These are phyloP conservation scores for Tachuris rubrigastra DNA, from an alignment of 2,113 vertebrate species.

Conservation along the genomic window DNA sequence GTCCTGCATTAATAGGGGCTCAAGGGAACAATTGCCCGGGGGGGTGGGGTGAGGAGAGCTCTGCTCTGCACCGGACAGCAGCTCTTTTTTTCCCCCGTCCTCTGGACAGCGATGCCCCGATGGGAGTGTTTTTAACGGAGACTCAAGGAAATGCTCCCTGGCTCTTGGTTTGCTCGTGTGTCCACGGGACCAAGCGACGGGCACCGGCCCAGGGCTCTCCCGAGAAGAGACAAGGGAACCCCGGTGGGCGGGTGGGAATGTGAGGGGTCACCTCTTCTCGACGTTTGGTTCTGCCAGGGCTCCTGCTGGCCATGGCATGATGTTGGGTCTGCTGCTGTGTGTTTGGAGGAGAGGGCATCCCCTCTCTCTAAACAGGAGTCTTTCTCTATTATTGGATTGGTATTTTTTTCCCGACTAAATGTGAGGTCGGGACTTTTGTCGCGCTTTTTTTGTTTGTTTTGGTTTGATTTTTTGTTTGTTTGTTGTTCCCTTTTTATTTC, in stretches of 20 bases:
- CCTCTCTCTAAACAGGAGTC: background rate
- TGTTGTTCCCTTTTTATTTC: background rate
- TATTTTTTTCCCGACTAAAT: background rate
- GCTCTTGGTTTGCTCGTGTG: background rate
- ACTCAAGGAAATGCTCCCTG: background rate
- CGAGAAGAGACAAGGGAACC: background rate
- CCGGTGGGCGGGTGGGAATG: background rate
- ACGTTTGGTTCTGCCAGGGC: background rate
- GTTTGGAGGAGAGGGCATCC: background rate
- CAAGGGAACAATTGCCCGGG: conserved; percentile 34
- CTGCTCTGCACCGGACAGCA: background rate
- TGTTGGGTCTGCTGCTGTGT: background rate
- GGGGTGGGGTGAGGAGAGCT: background rate
- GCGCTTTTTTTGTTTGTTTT: background rate
- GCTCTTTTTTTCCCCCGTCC: background rate
- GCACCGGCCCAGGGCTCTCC: too few species aligned
- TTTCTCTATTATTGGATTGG: background rate
- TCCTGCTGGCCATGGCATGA: background rate
- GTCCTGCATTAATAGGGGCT: conserved; percentile 77
- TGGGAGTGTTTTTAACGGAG: background rate
- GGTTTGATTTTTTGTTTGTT: too few species aligned
- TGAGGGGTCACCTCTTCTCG: background rate
- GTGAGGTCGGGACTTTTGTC: background rate
- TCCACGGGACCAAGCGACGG: background rate
- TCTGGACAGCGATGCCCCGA: background rate